Evolutionary conservation across 2,113 vertebrate species (phyloP).

Genomic region (Opisthocomus hoazin): DNA sequence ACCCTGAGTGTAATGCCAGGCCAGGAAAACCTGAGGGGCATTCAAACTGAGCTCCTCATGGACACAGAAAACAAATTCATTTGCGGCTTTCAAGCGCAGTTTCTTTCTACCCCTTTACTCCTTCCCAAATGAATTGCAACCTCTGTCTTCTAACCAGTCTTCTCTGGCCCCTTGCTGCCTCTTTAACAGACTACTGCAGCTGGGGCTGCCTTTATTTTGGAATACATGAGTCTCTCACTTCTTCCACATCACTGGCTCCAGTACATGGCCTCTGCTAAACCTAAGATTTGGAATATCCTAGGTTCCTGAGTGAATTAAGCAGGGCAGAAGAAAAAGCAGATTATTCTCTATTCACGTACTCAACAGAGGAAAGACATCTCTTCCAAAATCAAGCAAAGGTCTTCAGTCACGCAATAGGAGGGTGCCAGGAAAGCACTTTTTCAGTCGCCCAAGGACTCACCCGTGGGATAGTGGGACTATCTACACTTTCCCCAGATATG

Average conservation of each 20-base stretch:
- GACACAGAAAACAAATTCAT: neutral
- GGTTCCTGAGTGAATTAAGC: neutral
- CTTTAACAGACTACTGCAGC: neutral
- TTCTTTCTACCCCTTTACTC: neutral
- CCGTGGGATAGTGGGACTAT: neutral
- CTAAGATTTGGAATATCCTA: neutral
- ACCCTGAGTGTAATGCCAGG: rapidly evolving
- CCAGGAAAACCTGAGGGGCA: neutral
- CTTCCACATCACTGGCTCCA: neutral
- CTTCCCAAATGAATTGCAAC: neutral
- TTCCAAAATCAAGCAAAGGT: neutral
- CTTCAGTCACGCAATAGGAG: neutral
- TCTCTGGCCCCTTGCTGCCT: neutral
- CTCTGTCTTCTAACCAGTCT: neutral
- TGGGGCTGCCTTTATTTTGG: neutral
- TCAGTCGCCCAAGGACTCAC: neutral
- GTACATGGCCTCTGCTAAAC: neutral
- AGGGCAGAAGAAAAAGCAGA: neutral
- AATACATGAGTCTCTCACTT: neutral
- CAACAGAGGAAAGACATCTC: neutral
- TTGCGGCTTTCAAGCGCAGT: neutral
- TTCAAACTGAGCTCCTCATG: neutral
- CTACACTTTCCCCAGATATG: neutral
- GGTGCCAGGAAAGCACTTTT: neutral
- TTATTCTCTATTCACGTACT: neutral